A percentile compares a stretch with the other conserved stretches of the same genome.
Conservation (phyloP, 2,888 invertebrate species). For the Leptodirus hochenwartii region DNA sequence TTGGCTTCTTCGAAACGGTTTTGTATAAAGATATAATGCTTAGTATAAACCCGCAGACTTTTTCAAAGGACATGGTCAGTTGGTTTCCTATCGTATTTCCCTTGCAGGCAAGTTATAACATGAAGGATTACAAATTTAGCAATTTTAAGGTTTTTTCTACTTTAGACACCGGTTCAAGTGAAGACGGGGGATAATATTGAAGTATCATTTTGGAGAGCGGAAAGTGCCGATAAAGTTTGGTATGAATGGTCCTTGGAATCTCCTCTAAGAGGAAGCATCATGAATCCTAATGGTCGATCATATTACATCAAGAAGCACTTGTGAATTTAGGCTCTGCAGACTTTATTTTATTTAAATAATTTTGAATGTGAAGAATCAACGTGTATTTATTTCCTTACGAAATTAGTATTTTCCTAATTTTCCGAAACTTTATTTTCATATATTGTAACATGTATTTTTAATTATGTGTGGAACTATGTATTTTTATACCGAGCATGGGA, state of each 20-base stretch:
- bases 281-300: slow-evolving; percentile 57
- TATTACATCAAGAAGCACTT: slow-evolving; percentile 43
- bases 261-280: slow-evolving; percentile 38
- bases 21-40: slow-evolving; percentile 71
- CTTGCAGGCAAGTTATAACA: slow-evolving; percentile 39
- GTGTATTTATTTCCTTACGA: too few relatives aligned
- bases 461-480: too few relatives aligned
- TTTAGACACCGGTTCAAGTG: slow-evolving; percentile 54
- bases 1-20: slow-evolving; percentile 84
- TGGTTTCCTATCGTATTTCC: slow-evolving; percentile 98
- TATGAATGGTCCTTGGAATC: slow-evolving; percentile 78
- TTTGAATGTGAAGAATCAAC: too few relatives aligned
- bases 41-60: slow-evolving; percentile 79
- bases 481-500: too few relatives aligned
- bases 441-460: too few relatives aligned
- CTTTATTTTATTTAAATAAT: too few relatives aligned
- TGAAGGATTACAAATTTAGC: too few relatives aligned
- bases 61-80: slow-evolving; percentile 84
- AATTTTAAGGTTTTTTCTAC: slow-evolving; percentile 2
- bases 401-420: too few relatives aligned
- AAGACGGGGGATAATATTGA: slow-evolving; percentile 50
- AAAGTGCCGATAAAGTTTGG: slow-evolving; percentile 72
- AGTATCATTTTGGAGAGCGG: slow-evolving; percentile 76
- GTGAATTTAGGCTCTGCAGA: too few relatives aligned
- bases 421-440: too few relatives aligned